Base-by-base conservation (phyloP, 2,797 vertebrate genomes). In the Potorous gilbertii region DNA sequence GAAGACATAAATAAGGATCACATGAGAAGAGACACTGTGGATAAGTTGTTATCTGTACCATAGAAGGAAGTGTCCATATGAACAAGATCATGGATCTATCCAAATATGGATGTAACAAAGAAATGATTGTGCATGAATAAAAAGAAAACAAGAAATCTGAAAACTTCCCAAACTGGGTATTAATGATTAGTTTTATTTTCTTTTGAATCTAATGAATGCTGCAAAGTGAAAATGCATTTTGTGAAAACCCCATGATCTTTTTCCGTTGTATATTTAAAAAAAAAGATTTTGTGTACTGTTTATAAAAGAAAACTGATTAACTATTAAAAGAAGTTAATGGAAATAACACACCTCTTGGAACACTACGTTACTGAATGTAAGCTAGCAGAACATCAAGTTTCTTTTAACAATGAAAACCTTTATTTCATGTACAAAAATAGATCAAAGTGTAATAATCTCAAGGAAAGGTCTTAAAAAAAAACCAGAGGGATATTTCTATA, bases 341-440 rank as follows among this genome's bases (percentile, higher is more conserved):
- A 96, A 40, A 94, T 93, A 0, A 29, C 50, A 91, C n/a, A 92
- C 92, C 97, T 98, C 97, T 95, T 97, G 97, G 97, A 98, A 96
- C 94, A 96, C 91, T 96, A 55, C 98, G 94, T 97, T 94, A 96
- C 95, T 54, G 14, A 92, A 96, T 97, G 90, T 92, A 95, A 97
- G 90, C 97, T 97, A 81, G 66, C 0, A 96, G 96, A 97, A 97
- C 74, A 97, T 97, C 95, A 94, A 90, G 93, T 95, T 98, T 97
- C 54, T 97, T 98, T 98, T 98, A 96, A 98, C 97, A 98, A 98
- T 95, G 96, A 95, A 97, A 98, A 96, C n/a, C 95, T 97, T 97
- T 93, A 97, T 94, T 94, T 92, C 10, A 92, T 90, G 27, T 95
- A 89, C 97, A 97, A 98, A 98, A 98, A 97, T 97, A 98, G 95